Base-by-base conservation (phyloP, 2,888 invertebrate genomes). In the Watsonalla binaria region DNA sequence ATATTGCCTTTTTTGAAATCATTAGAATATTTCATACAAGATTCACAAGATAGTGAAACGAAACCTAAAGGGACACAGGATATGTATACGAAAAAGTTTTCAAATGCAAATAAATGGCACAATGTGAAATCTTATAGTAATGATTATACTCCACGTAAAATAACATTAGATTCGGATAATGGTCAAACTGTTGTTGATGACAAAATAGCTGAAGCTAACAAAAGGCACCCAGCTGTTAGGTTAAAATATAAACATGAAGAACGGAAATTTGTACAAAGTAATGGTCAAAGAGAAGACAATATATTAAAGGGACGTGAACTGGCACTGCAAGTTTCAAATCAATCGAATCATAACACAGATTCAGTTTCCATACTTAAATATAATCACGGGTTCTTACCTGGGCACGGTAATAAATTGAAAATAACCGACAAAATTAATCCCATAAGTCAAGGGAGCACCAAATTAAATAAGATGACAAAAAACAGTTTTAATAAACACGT, bases 1-100 rank as follows among this genome's bases (percentile, higher is more conserved):
- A 82, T 76, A 52, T 68, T 86, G 9, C 86, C 88, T 1, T 85
- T 85, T 70, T 59, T 86, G 51, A 87, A 84, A 65, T 78, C 87
- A 24, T 66, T 80, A 33, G 83, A 84, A 60, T 79, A 85, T 65
- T 75, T 73, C 48, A 60, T 71, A 6, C 70, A 72, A 46, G 72
- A 77, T 51, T 57, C 68, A 6, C 61, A 72, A 42, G 65, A 64
- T 2, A 53, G 37, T 4, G 57, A 64, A 46, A 52, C 62, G 6
- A 65, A 66, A 5, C 65, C 64, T 51, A 52, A 50, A 2, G 45
- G 53, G 5, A 63, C 61, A 24, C 64, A 66, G 49, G 72, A 82
- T 15, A 74, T 82, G 60, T 82, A 84, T 58, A 65, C 74, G 6
- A 80, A 76, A 68, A 84, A 75, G 57, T 68, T 86, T 58, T 68